A percentile compares a stretch with the other conserved stretches of the same genome.
Evolutionary conservation across 2,797 vertebrate species (phyloP).

Genomic region (Falco columbarius): DNA sequence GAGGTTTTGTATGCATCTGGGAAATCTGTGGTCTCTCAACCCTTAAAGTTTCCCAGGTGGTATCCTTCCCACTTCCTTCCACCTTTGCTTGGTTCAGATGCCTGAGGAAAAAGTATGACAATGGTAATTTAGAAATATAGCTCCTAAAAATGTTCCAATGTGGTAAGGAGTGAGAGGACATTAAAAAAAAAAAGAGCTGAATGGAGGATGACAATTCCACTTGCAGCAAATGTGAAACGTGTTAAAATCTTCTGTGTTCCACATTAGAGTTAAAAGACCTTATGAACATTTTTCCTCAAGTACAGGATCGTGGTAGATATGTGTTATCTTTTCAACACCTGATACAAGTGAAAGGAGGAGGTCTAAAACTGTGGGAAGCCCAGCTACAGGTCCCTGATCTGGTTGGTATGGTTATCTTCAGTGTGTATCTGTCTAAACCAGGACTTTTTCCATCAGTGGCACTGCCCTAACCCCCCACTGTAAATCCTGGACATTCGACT

Average conservation of each 20-base stretch:
- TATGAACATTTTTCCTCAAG: not conserved
- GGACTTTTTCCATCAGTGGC: not conserved
- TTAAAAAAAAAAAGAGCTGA: not conserved
- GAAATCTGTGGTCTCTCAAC: conserved; percentile 22
- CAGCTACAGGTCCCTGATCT: not conserved
- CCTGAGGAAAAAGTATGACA: not conserved
- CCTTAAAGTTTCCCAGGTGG: conserved; percentile 27
- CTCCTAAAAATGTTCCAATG: not conserved
- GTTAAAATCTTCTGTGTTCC: not conserved
- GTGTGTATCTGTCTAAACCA: not conserved
- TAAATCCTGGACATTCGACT: not conserved
- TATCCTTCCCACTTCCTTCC: conserved; percentile 45
- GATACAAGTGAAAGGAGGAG: not conserved
- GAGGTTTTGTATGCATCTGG: not conserved
- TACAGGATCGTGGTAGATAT: not conserved
- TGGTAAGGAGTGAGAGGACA: not conserved
- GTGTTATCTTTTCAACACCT: not conserved
- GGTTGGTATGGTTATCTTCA: not conserved
- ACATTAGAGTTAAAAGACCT: not conserved
- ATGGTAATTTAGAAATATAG: not conserved
- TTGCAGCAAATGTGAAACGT: not conserved
- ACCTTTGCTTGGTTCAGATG: not conserved
- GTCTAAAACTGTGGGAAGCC: not conserved
- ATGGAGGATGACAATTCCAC: not conserved
- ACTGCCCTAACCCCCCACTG: not conserved